Percentiles rank a stretch among this genome's conserved stretches.
Evolutionary conservation across 2,797 vertebrate genomes (phyloP).

Genomic region (Amniataba percoides): DNA sequence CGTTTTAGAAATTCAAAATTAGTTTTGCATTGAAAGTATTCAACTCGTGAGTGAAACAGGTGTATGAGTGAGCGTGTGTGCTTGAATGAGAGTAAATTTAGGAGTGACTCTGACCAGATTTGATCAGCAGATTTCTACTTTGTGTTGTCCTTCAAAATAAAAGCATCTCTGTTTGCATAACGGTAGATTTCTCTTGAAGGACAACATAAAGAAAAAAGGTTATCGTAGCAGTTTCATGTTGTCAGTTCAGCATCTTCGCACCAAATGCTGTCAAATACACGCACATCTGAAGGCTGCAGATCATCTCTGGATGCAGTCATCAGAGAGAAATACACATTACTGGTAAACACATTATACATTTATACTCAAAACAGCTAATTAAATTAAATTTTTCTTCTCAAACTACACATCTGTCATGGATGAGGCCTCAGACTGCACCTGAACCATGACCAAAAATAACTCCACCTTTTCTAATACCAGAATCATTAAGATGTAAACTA

Average conservation of each 20-base stretch:
- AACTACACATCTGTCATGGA: not conserved
- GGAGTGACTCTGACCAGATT: conserved; percentile 9
- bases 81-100: no score
- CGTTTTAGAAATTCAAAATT: not conserved
- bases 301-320: not conserved
- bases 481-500: not conserved
- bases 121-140: not conserved
- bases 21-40: conserved; percentile 1
- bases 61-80: no score
- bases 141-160: not conserved
- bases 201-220: not conserved
- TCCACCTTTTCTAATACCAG: not conserved
- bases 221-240: no score
- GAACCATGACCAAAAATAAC: not conserved
- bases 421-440: not conserved
- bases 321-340: no score
- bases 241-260: not conserved
- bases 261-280: not conserved
- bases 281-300: not conserved
- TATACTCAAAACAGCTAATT: not conserved
- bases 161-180: not conserved
- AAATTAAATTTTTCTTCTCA: not conserved
- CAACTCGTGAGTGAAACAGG: not conserved
- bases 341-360: not conserved
- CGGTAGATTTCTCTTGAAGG: not conserved